These are phyloP conservation scores for Campopleginae sp. DNA, from an alignment of 2,888 invertebrate genomes.

Conservation along the genomic window DNA sequence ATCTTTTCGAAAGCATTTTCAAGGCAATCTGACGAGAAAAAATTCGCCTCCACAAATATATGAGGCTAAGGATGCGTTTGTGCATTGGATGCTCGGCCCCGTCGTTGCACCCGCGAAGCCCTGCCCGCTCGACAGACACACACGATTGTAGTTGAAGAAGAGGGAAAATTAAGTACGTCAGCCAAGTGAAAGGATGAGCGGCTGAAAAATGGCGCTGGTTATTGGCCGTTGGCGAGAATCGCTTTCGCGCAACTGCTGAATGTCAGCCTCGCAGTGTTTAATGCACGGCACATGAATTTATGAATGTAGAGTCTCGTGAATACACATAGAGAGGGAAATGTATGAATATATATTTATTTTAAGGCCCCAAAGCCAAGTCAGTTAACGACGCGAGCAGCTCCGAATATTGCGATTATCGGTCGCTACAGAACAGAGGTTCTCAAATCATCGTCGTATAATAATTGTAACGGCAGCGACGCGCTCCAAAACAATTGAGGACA, in stretches of 20 bases:
- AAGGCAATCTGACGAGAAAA: too few relatives aligned
- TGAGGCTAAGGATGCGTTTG: slow-evolving; percentile 57
- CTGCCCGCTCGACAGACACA: slow-evolving; percentile 44
- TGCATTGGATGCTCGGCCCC: slow-evolving; percentile 44
- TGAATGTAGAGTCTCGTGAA: neutral
- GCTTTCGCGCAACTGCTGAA: slow-evolving; percentile 65
- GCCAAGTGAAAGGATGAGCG: slow-evolving; percentile 74
- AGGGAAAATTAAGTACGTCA: slow-evolving; percentile 8
- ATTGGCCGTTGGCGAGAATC: slow-evolving; percentile 69
- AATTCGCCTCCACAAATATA: slow-evolving; percentile 2
- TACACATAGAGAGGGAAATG: slow-evolving; percentile 17
- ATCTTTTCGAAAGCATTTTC: neutral
- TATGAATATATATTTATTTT: slow-evolving; percentile 13
- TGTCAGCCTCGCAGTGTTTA: slow-evolving; percentile 24
- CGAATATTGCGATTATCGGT: slow-evolving; percentile 60
- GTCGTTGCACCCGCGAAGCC: slow-evolving; percentile 45
- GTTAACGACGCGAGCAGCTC: slow-evolving; percentile 58
- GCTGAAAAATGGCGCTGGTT: slow-evolving; percentile 77
- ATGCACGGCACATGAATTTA: slow-evolving; percentile 25
- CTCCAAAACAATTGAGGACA: neutral
- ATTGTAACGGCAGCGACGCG: neutral
- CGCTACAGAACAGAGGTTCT: slow-evolving; percentile 48
- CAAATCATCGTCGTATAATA: slow-evolving; percentile 8
- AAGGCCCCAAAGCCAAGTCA: slow-evolving; percentile 66
- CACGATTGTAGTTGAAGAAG: slow-evolving; percentile 37